Base-by-base conservation (phyloP, 2,113 vertebrate species). In the Acinonyx jubatus region DNA sequence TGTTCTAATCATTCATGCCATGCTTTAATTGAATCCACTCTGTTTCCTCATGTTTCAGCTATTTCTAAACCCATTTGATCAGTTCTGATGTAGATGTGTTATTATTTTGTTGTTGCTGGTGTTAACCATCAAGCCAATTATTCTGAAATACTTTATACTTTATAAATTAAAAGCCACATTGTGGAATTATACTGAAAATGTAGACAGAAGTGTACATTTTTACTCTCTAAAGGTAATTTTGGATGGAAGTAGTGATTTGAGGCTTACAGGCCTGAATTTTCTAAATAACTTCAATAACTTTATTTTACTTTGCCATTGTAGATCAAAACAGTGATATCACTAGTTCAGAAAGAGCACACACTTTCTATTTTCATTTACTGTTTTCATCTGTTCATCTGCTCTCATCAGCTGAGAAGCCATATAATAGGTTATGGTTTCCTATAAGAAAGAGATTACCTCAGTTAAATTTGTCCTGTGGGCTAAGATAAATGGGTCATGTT, bases 401-500 rank as follows among this genome's bases (percentile, higher is more conserved):
- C 36, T 97, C n/a, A 1, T 96, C 69, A 94, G 29, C 45, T 91
- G 57, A 89, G 89, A 94, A 97, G 52, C 7, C 50, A 16, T 71
- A 93, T 65, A 95, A 83, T 76, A 89, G 83, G 10, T 97, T 96
- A 81, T 92, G 33, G 68, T 97, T 97, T 94, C 61, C 61, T 45
- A 97, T 94, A 71, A 71, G 57, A 92, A 79, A 94, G 25, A 93
- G 80, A 96, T 96, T 91, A 92, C 55, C 86, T 74, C 21, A 33
- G 66, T 96, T 91, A 87, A 74, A 91, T 91, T 79, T 94, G 82
- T 92, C 65, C 89, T 83, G 36, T 81, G 71, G 86, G 74, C 63
- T 94, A 81, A 96, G 57, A 96, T 81, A 97, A 97, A 93, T 95
- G 80, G 50, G 74, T 66, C 87, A 82, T 90, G 57, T 57, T 95